A percentile compares a stretch with the other conserved stretches of the same genome.
phyloP scores from a whole-genome alignment of 2,888 invertebrate species.

The Luffia ferchaultella region DNA sequence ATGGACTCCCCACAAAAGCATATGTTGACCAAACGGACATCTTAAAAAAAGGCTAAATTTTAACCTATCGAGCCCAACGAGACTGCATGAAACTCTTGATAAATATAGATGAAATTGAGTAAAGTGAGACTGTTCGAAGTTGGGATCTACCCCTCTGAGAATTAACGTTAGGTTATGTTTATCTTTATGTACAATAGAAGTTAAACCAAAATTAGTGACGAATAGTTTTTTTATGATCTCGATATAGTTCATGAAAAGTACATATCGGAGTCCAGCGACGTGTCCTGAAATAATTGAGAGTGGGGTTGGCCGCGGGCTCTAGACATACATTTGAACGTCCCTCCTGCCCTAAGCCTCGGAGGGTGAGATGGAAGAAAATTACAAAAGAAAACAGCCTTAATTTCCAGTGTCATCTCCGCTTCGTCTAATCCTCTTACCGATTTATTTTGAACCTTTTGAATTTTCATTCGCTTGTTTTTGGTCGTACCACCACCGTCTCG shows the following conservation, averaged over 20 bases:
- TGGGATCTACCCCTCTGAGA: no score
- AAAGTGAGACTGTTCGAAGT: no score
- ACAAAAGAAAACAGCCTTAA: constrained; percentile 67
- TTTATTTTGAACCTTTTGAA: constrained; percentile 63
- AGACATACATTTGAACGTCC: constrained; percentile 21
- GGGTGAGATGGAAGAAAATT: constrained; percentile 59
- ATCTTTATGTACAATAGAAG: background rate
- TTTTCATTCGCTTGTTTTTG: constrained; percentile 64
- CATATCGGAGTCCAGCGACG: constrained; percentile 26
- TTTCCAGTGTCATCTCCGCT: constrained; percentile 67
- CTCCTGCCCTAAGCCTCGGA: constrained; percentile 25
- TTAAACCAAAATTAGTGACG: background rate
- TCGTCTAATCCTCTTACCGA: constrained; percentile 65
- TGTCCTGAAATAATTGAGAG: constrained; percentile 24
- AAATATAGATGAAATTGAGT: no score
- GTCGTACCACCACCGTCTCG: constrained; percentile 27
- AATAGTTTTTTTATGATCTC: background rate
- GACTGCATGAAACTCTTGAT: no score
- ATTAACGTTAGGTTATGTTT: no score
- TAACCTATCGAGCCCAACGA: no score
- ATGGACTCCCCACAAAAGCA: no score
- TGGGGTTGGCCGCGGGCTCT: constrained; percentile 17
- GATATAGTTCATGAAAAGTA: constrained; percentile 24
- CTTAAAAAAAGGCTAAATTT: no score
- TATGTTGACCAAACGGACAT: no score